phyloP scores from a whole-genome alignment of 2,888 invertebrate genomes.

The Polietes domitor region DNA sequence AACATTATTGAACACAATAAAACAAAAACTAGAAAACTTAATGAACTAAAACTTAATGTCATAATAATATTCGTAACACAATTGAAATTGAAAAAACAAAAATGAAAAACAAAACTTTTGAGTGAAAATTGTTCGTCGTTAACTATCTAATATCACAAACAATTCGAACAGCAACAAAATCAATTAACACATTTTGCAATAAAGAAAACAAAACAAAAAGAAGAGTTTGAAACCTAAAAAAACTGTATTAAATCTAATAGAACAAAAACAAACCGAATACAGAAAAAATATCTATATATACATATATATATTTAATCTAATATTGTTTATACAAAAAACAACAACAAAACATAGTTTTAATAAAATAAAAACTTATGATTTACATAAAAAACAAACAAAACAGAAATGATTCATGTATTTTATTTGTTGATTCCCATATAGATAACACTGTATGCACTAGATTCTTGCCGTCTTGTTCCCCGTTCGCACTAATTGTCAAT shows the following conservation, averaged over 20 bases:
- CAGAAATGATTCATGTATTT: slow-evolving; percentile 23
- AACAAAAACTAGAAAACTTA: slow-evolving; percentile 1
- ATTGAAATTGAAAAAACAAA: slow-evolving; percentile 1
- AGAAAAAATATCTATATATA: too few relatives aligned
- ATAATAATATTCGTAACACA: slow-evolving; percentile 8
- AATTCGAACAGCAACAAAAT: slow-evolving; percentile 23
- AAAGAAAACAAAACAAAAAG: slow-evolving; percentile 25
- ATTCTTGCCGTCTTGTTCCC: background rate
- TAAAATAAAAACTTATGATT: slow-evolving; percentile 32
- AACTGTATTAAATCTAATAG: slow-evolving; percentile 28
- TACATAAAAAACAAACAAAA: slow-evolving; percentile 9
- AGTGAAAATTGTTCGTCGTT: slow-evolving; percentile 47
- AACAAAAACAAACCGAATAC: background rate
- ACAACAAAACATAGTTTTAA: slow-evolving; percentile 35
- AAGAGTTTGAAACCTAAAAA: slow-evolving; percentile 11
- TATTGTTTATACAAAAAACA: slow-evolving; percentile 28
- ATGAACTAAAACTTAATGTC: background rate
- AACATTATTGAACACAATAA: slow-evolving; percentile 36
- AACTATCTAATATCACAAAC: background rate
- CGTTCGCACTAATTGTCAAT: background rate
- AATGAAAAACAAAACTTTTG: slow-evolving; percentile 19
- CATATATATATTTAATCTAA: slow-evolving; percentile 32
- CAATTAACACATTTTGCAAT: slow-evolving; percentile 52
- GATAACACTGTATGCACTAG: background rate
- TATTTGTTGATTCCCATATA: slow-evolving; percentile 2